Conservation (phyloP, 2,113 vertebrate species). For the Piaya cayana region DNA sequence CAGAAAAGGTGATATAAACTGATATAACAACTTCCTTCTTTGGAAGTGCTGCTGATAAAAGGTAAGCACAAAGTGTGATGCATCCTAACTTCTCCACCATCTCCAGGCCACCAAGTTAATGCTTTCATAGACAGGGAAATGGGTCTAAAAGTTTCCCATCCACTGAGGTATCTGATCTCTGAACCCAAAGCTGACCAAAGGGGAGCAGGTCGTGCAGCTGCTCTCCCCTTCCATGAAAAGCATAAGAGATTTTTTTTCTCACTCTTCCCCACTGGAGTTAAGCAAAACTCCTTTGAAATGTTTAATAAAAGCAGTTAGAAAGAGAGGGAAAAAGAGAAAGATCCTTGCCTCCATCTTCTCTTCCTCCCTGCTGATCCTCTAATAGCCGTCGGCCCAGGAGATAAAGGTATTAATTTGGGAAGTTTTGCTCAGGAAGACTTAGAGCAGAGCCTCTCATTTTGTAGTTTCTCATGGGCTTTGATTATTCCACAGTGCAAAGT, state of each 20-base stretch:
- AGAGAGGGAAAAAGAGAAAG: neutral
- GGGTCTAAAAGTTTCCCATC: neutral
- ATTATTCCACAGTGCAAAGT: neutral
- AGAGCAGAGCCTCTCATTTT: neutral
- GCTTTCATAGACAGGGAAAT: neutral
- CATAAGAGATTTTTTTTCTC: neutral
- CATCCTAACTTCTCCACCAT: neutral
- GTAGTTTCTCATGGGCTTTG: neutral
- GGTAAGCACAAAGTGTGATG: neutral
- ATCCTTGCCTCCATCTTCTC: neutral
- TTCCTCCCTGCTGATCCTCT: neutral
- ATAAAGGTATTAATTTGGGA: neutral
- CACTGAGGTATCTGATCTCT: neutral
- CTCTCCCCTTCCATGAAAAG: neutral
- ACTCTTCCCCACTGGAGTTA: neutral
- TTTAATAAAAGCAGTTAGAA: neutral
- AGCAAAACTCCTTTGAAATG: neutral
- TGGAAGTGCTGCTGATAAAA: neutral
- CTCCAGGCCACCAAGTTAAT: neutral
- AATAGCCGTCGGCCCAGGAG: fast-evolving
- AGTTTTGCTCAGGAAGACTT: neutral
- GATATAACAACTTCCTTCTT: neutral
- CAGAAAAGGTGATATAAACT: neutral
- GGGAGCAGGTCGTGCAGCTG: neutral
- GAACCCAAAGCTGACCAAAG: neutral